phyloP scores from a whole-genome alignment of 1,140 invertebrate species.

The Prorops nasuta region DNA sequence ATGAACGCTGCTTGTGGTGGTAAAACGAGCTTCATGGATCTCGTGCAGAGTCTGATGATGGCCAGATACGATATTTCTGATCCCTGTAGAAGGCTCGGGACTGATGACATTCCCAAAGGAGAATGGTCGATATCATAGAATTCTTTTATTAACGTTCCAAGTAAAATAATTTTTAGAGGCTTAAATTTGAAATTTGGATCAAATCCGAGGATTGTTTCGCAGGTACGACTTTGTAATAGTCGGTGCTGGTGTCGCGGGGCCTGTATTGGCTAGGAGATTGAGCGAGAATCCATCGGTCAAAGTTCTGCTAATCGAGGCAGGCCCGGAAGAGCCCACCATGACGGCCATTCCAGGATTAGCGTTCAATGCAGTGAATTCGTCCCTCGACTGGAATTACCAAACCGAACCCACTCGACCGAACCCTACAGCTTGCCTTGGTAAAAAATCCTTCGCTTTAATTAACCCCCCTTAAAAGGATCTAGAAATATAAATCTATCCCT shows the following conservation, averaged over 20 bases:
- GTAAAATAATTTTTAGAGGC: background rate
- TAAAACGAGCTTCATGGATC: constrained; percentile 50
- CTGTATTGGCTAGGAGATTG: constrained; percentile 63
- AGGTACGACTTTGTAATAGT: constrained; percentile 61
- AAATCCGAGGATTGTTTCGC: background rate
- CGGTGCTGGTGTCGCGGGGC: constrained; percentile 64
- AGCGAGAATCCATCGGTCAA: constrained; percentile 46
- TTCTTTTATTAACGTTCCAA: background rate
- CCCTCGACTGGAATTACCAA: constrained; percentile 62
- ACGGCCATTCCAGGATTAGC: constrained; percentile 68
- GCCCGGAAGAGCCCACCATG: constrained; percentile 70
- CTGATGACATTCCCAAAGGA: constrained; percentile 28
- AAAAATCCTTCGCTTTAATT: too few species aligned
- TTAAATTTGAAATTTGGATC: background rate
- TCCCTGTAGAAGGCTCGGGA: constrained; percentile 48
- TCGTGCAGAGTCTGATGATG: constrained; percentile 56
- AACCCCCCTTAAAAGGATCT: too few species aligned
- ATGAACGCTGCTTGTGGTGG: constrained; percentile 41
- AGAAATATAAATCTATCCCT: too few species aligned
- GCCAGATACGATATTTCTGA: constrained; percentile 59
- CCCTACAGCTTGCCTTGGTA: constrained; percentile 51
- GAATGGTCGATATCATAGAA: constrained; percentile 27
- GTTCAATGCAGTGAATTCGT: constrained; percentile 59
- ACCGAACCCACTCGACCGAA: constrained; percentile 61
- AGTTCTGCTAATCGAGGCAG: constrained; percentile 69